Evolutionary conservation across 2,113 vertebrate genomes (phyloP).

Genomic region (Pygoscelis antarcticus): DNA sequence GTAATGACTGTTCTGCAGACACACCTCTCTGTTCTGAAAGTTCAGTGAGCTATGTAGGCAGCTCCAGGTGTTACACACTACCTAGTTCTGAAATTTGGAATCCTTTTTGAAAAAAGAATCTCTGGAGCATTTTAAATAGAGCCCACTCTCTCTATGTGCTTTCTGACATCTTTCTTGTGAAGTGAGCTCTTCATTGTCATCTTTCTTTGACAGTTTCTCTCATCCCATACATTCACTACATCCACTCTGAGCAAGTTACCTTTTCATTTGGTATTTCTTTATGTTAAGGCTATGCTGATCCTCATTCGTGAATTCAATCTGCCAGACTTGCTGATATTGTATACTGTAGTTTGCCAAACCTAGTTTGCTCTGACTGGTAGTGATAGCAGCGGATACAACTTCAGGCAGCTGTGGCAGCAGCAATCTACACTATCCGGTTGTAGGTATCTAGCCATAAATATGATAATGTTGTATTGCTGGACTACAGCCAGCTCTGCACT

Average conservation of each 20-base stretch:
- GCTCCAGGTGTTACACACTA: background rate
- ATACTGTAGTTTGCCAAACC: background rate
- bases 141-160: background rate
- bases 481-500: background rate
- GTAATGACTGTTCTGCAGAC: background rate
- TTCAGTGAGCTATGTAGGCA: background rate
- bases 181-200: constrained; percentile 1
- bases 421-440: background rate
- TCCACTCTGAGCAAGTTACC: background rate
- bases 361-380: background rate
- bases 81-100: background rate
- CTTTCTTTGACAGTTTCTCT: constrained; percentile 36
- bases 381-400: background rate
- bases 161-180: constrained; percentile 13
- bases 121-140: background rate
- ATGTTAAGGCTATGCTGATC: constrained; percentile 11
- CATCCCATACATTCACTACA: background rate
- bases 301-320: background rate
- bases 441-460: background rate
- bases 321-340: background rate
- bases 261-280: constrained; percentile 36
- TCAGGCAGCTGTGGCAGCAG: constrained; percentile 23
- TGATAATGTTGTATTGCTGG: background rate
- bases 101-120: background rate
- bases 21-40: background rate